phyloP scores from a whole-genome alignment of 2,797 vertebrate species.

The Sebastes diaconus region DNA sequence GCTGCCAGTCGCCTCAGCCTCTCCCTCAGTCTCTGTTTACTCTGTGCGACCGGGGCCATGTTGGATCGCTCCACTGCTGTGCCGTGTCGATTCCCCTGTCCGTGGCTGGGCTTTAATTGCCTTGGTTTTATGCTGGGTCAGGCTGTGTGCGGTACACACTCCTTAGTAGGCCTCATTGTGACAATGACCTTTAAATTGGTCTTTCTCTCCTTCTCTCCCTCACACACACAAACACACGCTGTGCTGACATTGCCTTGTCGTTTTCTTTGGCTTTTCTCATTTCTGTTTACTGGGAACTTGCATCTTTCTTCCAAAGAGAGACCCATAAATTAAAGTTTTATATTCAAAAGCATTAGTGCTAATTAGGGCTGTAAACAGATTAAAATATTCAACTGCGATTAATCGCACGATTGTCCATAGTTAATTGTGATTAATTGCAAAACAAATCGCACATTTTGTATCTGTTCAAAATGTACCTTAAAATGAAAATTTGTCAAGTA shows the following conservation, averaged over 20 bases:
- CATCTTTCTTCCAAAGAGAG: background rate
- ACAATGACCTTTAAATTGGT: constrained; percentile 77
- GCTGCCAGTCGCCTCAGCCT: constrained; percentile 62
- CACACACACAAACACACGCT: background rate
- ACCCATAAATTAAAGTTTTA: background rate
- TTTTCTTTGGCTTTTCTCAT: constrained; percentile 35
- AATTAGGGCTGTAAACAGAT: too few relatives aligned
- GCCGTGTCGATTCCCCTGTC: constrained; percentile 66
- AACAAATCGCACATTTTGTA: too few relatives aligned
- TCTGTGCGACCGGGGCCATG: constrained; percentile 60
- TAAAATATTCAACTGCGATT: too few relatives aligned
- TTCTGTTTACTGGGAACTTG: constrained; percentile 30
- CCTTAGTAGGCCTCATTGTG: constrained; percentile 66
- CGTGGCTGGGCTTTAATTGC: constrained; percentile 75
- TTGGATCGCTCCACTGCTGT: constrained; percentile 67
- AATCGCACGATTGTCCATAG: too few relatives aligned
- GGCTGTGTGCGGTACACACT: constrained; percentile 58
- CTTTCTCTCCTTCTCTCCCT: background rate
- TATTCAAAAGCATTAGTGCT: too few relatives aligned
- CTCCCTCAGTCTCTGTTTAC: constrained; percentile 70
- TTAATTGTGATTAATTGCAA: too few relatives aligned
- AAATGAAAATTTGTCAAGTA: too few relatives aligned
- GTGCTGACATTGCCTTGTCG: background rate
- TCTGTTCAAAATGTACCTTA: too few relatives aligned
- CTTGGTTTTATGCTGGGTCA: constrained; percentile 78